These are phyloP conservation scores for Archips crataeganus DNA, from an alignment of 2,888 invertebrate species.

Conservation along the genomic window DNA sequence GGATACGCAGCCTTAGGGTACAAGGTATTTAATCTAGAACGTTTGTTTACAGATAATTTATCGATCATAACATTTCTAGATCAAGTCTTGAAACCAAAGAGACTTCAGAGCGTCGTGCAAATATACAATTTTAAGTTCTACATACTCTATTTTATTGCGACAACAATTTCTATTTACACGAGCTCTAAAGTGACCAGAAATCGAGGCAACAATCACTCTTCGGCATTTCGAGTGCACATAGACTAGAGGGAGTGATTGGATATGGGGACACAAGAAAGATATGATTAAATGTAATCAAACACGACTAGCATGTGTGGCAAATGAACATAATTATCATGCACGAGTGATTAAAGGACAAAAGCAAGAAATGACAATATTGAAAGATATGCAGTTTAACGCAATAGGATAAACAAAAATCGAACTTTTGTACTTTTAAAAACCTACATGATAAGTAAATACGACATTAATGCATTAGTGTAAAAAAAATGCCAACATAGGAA, in stretches of 20 bases:
- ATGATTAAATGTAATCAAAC: conserved; percentile 50
- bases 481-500: conserved; percentile 65
- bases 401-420: neutral
- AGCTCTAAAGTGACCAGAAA: conserved; percentile 52
- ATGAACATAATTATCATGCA: conserved; percentile 44
- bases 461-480: neutral
- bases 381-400: conserved; percentile 18
- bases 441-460: neutral
- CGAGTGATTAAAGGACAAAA: conserved; percentile 45
- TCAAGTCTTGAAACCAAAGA: conserved; percentile 42
- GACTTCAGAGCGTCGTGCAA: conserved; percentile 56
- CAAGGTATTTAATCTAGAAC: conserved; percentile 53
- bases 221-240: conserved; percentile 80
- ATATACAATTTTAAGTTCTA: conserved; percentile 35
- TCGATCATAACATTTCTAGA: conserved; percentile 42
- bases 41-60: conserved; percentile 14
- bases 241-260: conserved; percentile 78
- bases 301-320: conserved; percentile 42
- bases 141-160: conserved; percentile 8
- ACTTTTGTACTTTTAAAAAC: neutral
- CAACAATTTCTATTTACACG: conserved; percentile 49
- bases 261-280: conserved; percentile 59
- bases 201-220: conserved; percentile 80
- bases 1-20: too few relatives aligned
- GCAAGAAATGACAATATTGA: conserved; percentile 46